Conservation (phyloP, 2,113 vertebrate genomes). For the Pluvialis apricaria region DNA sequence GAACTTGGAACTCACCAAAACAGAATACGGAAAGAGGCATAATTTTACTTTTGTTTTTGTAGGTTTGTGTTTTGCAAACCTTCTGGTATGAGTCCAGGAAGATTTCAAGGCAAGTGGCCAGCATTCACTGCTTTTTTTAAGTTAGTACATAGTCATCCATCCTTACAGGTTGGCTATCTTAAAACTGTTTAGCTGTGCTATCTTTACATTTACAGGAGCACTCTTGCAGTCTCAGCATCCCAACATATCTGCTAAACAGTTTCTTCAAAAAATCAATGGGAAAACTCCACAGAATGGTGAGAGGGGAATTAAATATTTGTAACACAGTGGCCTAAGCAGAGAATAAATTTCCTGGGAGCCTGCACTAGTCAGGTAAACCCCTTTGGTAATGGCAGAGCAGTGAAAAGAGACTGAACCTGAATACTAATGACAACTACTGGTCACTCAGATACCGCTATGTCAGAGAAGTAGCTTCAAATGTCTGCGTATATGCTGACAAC, state of each 20-base stretch:
- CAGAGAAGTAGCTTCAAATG: not conserved
- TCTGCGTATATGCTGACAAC: not conserved
- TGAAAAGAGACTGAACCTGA: not conserved
- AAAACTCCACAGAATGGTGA: not conserved
- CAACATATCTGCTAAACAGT: not conserved
- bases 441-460: not conserved
- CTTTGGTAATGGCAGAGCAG: not conserved
- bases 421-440: not conserved
- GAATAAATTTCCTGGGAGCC: not conserved
- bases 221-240: not conserved
- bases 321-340: not conserved
- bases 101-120: not conserved
- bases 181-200: not conserved
- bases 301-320: not conserved
- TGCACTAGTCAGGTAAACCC: not conserved
- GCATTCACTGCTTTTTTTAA: not conserved
- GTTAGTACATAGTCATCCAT: not conserved
- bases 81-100: not conserved
- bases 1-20: not conserved
- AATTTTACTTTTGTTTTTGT: not conserved
- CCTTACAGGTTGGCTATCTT: not conserved
- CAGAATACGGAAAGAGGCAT: not conserved
- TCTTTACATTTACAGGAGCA: not conserved
- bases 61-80: not conserved
- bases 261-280: not conserved